Base-by-base conservation (phyloP, 2,888 invertebrate genomes). In the Perdita meconis region DNA sequence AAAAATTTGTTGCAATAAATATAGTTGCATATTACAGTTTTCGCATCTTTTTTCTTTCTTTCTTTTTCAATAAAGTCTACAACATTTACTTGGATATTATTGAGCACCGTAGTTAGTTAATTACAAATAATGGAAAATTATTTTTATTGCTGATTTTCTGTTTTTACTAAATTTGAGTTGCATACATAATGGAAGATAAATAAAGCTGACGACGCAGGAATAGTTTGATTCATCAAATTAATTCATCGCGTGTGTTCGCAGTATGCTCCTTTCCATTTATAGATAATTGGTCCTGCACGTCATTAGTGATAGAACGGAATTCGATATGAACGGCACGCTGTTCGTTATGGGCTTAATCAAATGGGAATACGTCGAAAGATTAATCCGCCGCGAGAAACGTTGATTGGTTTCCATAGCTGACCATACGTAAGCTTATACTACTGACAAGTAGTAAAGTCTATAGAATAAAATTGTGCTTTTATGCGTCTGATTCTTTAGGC, bases 341-440 rank as follows among this genome's bases (percentile, higher is more conserved):
- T 40, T 51, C 47, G 44, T 57, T 53, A 36, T 44, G 30, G 34
- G 19, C 2, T 36, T 8, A 19, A 36, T 19, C 3, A 2, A 19
- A 38, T 22, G 16, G 8, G 13, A 40, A 22, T 30, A 38, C 19
- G 34, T 5, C n/a, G 55, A 47, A 53, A 64, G 59, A 69, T 63
- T 59, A 55, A 60, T 67, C 47, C n/a, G 55, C 1, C n/a, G 34
- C 10, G 57, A 44, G 30, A 34, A 22, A 19, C 50, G n/a, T 2
- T 44, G 12, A 50, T 53, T n/a, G 57, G 19, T 16, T 36, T 16
- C 34, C 16, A 8, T 24, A 79, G 12, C 80, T 40, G 80, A 76
- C 50, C 51, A 44, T 55, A 57, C 55, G 61, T 34, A 22, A 22
- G 22, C 30, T 42, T 19, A 2, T 76, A 80, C 76, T 66, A 80